Conservation (phyloP, 1,140 invertebrate genomes). For the Drosophila ananassae region DNA sequence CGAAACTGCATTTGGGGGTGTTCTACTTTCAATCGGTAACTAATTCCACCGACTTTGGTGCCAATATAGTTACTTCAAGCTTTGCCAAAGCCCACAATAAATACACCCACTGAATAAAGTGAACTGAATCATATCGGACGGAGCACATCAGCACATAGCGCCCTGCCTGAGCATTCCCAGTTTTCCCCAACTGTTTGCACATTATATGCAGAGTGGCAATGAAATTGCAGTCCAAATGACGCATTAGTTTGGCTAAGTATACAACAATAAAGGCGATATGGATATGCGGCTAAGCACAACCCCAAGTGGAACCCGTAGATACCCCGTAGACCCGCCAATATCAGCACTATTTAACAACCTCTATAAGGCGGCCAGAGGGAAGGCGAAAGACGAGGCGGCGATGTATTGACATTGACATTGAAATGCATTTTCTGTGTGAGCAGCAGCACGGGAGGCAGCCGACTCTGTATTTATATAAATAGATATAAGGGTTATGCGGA, state of each 20-base stretch:
- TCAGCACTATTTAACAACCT: neutral
- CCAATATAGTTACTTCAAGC: too few relatives aligned
- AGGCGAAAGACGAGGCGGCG: constrained; percentile 5
- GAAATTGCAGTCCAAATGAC: constrained; percentile 28
- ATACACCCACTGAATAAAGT: too few relatives aligned
- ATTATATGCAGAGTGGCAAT: constrained; percentile 7
- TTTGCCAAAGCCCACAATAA: too few relatives aligned
- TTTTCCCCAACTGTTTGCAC: constrained; percentile 9
- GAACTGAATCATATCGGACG: too few relatives aligned
- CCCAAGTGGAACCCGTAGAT: neutral
- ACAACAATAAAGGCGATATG: constrained; percentile 38
- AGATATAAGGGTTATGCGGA: constrained; percentile 22
- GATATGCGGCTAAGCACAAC: constrained; percentile 4
- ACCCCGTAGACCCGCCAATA: neutral
- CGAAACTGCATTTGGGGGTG: too few relatives aligned
- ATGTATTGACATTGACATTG: constrained; percentile 67
- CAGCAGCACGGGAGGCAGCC: constrained; percentile 1
- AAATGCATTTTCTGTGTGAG: constrained; percentile 54
- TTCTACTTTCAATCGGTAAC: too few relatives aligned
- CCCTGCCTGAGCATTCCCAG: too few relatives aligned
- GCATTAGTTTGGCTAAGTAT: constrained; percentile 35
- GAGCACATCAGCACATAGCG: too few relatives aligned
- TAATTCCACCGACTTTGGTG: too few relatives aligned
- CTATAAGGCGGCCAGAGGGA: constrained; percentile 15
- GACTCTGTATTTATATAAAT: constrained; percentile 31